Conservation (phyloP, 2,888 invertebrate species). For the Drosophila mercatorum region DNA sequence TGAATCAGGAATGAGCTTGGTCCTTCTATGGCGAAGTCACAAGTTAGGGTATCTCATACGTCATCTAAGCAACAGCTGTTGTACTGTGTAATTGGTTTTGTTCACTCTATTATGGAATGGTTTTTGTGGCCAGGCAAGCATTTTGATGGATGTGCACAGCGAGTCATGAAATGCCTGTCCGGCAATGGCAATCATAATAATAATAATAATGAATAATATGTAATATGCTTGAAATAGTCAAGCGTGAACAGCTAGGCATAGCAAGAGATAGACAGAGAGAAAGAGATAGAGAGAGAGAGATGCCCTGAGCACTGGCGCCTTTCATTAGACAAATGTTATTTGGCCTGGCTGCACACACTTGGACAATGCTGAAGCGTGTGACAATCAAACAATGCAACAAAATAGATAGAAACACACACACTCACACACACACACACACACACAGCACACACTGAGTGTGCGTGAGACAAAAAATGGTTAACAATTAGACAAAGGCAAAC, state of each 20-base stretch:
- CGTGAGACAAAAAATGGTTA: constrained; percentile 58
- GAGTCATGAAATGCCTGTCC: constrained; percentile 19
- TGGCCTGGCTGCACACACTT: constrained; percentile 37
- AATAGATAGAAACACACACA: background rate
- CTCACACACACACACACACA: background rate
- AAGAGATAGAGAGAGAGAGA: background rate
- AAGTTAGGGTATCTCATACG: background rate
- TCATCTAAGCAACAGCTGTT: constrained; percentile 2
- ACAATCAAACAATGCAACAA: constrained; percentile 68
- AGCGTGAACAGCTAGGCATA: constrained; percentile 15
- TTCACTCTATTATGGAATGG: constrained; percentile 28
- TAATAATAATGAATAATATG: constrained; percentile 46
- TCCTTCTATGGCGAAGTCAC: too few relatives aligned
- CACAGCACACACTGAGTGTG: background rate
- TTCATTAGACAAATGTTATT: constrained; percentile 76
- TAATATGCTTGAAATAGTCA: constrained; percentile 71
- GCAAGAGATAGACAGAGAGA: background rate
- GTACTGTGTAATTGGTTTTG: constrained; percentile 35
- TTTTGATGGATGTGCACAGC: constrained; percentile 53
- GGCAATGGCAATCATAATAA: constrained; percentile 27
- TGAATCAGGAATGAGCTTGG: background rate
- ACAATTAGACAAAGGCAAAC: constrained; percentile 74
- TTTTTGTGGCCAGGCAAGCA: constrained; percentile 36
- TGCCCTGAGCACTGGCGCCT: constrained; percentile 28
- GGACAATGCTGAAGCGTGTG: constrained; percentile 49